Percentiles rank a stretch among this genome's conserved stretches.
Conservation (phyloP, 2,888 invertebrate genomes). For the Dichetophora obliterata region DNA sequence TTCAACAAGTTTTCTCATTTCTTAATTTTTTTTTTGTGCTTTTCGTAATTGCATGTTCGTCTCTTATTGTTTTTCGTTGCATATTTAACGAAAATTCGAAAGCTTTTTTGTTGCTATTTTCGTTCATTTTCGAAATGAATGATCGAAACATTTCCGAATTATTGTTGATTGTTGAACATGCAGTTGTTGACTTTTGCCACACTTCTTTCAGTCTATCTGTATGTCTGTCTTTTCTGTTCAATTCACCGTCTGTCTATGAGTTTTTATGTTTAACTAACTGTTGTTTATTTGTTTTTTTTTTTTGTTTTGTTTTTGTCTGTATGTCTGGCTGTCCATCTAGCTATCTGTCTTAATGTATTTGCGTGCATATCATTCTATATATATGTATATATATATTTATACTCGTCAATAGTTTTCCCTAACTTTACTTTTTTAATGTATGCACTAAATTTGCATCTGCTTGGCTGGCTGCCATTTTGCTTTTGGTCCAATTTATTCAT, state of each 20-base stretch:
- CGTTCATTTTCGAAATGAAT: background rate
- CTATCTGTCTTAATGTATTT: background rate
- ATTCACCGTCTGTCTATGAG: background rate
- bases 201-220: background rate
- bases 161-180: slow-evolving; percentile 5
- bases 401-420: slow-evolving; percentile 16
- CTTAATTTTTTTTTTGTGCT: background rate
- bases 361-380: background rate
- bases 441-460: slow-evolving; percentile 18
- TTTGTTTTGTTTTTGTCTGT: background rate
- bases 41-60: background rate
- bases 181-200: slow-evolving; percentile 31
- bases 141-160: background rate
- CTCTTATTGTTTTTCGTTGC: background rate
- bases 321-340: background rate
- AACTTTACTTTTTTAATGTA: slow-evolving; percentile 13
- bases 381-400: background rate
- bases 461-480: slow-evolving; percentile 27
- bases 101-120: slow-evolving; percentile 15
- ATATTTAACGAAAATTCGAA: slow-evolving; percentile 25
- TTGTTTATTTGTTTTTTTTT: too few species aligned
- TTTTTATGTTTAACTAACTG: background rate
- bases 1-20: slow-evolving; percentile 23
- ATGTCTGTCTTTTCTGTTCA: background rate
- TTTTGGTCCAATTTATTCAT: slow-evolving; percentile 14